Base-by-base conservation (phyloP, 2,888 invertebrate species). In the Oxyscelio sp. region DNA sequence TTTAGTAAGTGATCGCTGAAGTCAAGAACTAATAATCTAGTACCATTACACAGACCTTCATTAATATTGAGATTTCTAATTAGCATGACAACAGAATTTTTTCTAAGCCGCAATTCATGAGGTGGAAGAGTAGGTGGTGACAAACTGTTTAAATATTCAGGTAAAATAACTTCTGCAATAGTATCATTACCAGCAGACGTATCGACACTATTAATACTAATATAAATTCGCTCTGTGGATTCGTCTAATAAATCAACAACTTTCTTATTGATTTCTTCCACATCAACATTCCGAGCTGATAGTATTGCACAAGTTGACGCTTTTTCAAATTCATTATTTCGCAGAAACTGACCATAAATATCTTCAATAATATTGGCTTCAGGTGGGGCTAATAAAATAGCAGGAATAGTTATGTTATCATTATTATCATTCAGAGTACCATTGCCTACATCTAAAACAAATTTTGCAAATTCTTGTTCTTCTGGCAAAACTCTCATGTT, bases 241-340 rank as follows among this genome's bases (percentile, higher is more conserved):
- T 56, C 56, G 27, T 56, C 56, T 56, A 34, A 59, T 15, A 59
- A 22, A 13, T 59, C 24, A 15, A 59, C 59, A 59, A 59, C 59
- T 15, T 9, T 9, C 9, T 21, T 43, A 34, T 59, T 59, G n/a
- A 59, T 59, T 52, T 66, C 50, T 24, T 52, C 52, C 3, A 66
- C 66, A 52, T 66, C 66, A 17, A 61, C 27, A 50, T 59, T 38
- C 21, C 43, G 9, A 24, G 59, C 59, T 13, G 59, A 19, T 43
- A 59, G 22, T 13, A 59, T 59, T 21, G 59, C 59, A 22, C 22
- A 22, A 4, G 5, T 40, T 5, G 59, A 59, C 21, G 59, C 43
- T 22, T 59, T 59, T 59, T 59, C 40, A n/a, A 21, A 59, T 38
- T 59, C 22, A n/a, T 59, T n/a, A 43, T 43, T 59, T 40, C 6